Percentiles rank a stretch among this genome's conserved stretches.
Evolutionary conservation across 2,888 invertebrate species (phyloP).

Genomic region (Idaea aversata): DNA sequence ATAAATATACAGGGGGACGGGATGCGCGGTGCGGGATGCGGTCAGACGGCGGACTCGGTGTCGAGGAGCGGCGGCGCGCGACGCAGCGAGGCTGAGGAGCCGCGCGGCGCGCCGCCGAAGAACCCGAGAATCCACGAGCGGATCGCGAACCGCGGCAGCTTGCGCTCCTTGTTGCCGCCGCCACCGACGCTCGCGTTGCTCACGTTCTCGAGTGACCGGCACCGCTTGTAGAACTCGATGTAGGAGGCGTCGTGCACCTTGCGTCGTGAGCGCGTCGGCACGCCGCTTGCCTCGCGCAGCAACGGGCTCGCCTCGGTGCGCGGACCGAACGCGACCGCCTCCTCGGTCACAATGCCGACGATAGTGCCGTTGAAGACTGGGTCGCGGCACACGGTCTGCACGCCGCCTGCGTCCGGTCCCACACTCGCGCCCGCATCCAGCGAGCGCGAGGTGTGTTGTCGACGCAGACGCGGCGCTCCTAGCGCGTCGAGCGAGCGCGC

Average conservation of each 20-base stretch:
- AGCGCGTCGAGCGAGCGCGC: slow-evolving; percentile 55
- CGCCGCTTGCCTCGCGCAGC: slow-evolving; percentile 65
- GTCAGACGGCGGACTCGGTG: slow-evolving; percentile 73
- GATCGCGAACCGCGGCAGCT: slow-evolving; percentile 84
- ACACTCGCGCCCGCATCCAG: slow-evolving; percentile 57
- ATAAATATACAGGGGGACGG: slow-evolving; percentile 27
- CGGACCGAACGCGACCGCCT: slow-evolving; percentile 35
- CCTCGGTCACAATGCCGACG: slow-evolving; percentile 56
- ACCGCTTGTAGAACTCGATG: slow-evolving; percentile 83
- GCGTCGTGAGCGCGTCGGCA: slow-evolving; percentile 60
- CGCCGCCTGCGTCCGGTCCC: slow-evolving; percentile 35
- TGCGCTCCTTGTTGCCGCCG: slow-evolving; percentile 66
- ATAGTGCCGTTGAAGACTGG: slow-evolving; percentile 71
- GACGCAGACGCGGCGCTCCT: slow-evolving; percentile 43
- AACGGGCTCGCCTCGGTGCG: slow-evolving; percentile 71
- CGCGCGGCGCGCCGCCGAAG: slow-evolving; percentile 86
- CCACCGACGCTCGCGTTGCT: slow-evolving; percentile 22
- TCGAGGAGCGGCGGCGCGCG: slow-evolving; percentile 72
- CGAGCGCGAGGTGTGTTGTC: slow-evolving; percentile 58
- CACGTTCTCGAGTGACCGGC: slow-evolving; percentile 89
- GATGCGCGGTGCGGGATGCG: slow-evolving; percentile 6
- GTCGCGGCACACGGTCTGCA: slow-evolving; percentile 54
- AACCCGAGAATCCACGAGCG: slow-evolving; percentile 88
- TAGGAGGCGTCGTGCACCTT: slow-evolving; percentile 67
- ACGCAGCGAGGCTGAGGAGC: slow-evolving; percentile 77